These are phyloP conservation scores for Azorinus chamasolen DNA, from an alignment of 2,888 invertebrate genomes.

Conservation along the genomic window DNA sequence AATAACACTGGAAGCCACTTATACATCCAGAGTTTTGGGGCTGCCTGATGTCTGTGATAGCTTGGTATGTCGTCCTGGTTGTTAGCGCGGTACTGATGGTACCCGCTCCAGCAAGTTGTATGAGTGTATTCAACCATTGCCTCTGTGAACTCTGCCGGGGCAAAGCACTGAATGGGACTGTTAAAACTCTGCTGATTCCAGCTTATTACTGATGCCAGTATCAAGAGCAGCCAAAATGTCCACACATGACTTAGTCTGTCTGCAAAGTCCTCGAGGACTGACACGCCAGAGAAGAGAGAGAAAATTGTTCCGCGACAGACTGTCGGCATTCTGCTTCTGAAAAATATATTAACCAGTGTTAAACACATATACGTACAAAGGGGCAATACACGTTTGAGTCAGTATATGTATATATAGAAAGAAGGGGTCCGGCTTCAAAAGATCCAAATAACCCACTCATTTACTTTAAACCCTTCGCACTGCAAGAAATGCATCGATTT, in stretches of 20 bases:
- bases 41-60: not conserved
- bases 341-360: too few species aligned
- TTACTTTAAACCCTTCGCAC: too few species aligned
- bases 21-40: slow-evolving; percentile 11
- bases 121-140: slow-evolving; percentile 4
- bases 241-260: slow-evolving; percentile 59
- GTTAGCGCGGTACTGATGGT: slow-evolving; percentile 8
- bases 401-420: too few species aligned
- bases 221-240: slow-evolving; percentile 50
- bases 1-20: slow-evolving; percentile 52
- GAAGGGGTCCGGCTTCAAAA: too few species aligned
- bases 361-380: too few species aligned
- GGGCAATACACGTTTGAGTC: too few species aligned
- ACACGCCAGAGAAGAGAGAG: slow-evolving; percentile 30
- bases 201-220: slow-evolving; percentile 41
- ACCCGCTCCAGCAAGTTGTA: slow-evolving; percentile 37
- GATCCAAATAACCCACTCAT: too few species aligned
- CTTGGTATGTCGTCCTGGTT: not conserved
- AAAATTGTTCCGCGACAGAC: slow-evolving; percentile 21
- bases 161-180: slow-evolving; percentile 37
- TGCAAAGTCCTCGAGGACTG: slow-evolving; percentile 44
- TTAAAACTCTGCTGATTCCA: slow-evolving; percentile 41
- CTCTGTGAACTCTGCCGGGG: slow-evolving; percentile 38
- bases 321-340: slow-evolving; percentile 31
- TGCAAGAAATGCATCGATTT: too few species aligned